These are phyloP conservation scores for Myopa tessellatipennis DNA, from an alignment of 2,888 invertebrate species.

Conservation along the genomic window DNA sequence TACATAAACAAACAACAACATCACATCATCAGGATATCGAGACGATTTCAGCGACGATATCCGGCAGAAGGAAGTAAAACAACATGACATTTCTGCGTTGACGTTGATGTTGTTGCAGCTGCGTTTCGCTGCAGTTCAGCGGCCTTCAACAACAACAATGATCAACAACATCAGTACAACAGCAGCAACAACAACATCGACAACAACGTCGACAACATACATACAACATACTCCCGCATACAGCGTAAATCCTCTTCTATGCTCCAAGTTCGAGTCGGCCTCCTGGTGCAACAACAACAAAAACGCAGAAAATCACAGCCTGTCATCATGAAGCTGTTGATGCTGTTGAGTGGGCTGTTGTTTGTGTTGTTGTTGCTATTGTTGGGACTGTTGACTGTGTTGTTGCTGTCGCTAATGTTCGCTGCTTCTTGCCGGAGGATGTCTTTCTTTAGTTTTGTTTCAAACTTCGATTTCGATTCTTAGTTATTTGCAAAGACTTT, in stretches of 20 bases:
- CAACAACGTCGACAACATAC: too few relatives aligned
- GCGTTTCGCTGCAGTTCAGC: not conserved
- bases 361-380: not conserved
- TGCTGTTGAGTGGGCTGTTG: not conserved
- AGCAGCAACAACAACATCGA: too few relatives aligned
- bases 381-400: not conserved
- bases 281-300: too few relatives aligned
- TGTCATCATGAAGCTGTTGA: not conserved
- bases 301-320: too few relatives aligned
- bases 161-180: too few relatives aligned
- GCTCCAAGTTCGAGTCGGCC: too few relatives aligned
- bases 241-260: too few relatives aligned
- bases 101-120: constrained; percentile 19
- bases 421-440: too few relatives aligned
- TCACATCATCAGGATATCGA: constrained; percentile 15
- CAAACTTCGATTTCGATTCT: too few relatives aligned
- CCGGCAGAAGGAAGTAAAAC: constrained; percentile 30
- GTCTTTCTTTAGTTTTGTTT: not conserved
- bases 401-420: not conserved
- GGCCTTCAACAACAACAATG: not conserved
- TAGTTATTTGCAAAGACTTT: too few relatives aligned
- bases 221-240: too few relatives aligned
- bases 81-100: constrained; percentile 23
- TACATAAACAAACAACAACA: not conserved
- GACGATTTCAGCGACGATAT: constrained; percentile 24